These are phyloP conservation scores for Phycodurus eques DNA, from an alignment of 2,113 vertebrate species.

Conservation along the genomic window DNA sequence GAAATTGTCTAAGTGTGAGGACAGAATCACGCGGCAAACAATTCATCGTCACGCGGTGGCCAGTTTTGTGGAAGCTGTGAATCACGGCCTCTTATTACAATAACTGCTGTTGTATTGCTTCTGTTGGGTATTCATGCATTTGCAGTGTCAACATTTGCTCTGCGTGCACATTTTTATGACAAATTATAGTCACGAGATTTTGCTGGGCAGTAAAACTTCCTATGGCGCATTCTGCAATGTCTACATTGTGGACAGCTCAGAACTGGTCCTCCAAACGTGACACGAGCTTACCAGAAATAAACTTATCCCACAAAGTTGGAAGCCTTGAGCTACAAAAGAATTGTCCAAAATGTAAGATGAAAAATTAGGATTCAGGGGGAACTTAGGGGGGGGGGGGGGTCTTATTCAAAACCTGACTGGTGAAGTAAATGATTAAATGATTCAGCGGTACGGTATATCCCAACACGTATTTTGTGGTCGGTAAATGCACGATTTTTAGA, in stretches of 20 bases:
- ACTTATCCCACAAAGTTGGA: no score
- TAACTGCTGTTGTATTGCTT: slow-evolving; percentile 31
- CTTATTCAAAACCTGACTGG: no score
- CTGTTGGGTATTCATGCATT: slow-evolving; percentile 44
- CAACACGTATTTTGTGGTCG: no score
- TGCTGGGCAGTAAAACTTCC: neutral
- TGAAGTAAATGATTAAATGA: no score
- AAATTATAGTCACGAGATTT: slow-evolving; percentile 63
- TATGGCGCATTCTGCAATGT: neutral
- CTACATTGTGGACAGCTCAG: neutral
- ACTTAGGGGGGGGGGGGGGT: no score
- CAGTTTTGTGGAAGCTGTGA: slow-evolving; percentile 31
- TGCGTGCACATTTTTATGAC: slow-evolving; percentile 13
- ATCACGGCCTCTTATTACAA: slow-evolving; percentile 56
- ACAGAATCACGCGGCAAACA: slow-evolving; percentile 16
- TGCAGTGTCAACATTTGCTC: slow-evolving; percentile 25
- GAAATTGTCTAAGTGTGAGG: neutral
- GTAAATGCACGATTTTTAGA: no score
- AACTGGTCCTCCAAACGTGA: neutral
- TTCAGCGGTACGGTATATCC: no score
- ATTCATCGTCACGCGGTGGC: slow-evolving; percentile 33
- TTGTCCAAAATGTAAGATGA: no score
- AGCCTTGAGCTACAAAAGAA: no score
- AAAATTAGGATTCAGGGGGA: no score
- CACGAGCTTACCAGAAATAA: neutral